Conservation (phyloP, 2,888 invertebrate species). For the Hydrotaea cyrtoneurina region DNA sequence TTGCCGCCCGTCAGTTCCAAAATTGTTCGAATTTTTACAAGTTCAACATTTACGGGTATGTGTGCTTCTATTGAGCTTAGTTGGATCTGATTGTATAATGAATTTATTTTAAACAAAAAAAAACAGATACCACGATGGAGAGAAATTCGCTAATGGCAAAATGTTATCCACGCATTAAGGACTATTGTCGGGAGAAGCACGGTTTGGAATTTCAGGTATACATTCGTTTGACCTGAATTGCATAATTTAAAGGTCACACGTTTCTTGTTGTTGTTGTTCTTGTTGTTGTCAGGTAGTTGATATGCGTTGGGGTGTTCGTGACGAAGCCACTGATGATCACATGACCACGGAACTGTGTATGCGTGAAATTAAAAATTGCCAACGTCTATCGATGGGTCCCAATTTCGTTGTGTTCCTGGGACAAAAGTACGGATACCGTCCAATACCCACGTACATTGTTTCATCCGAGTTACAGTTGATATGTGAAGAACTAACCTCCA, state of each 20-base stretch:
- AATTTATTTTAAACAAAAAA: background rate
- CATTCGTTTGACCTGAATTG: slow-evolving; percentile 4
- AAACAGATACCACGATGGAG: slow-evolving; percentile 96
- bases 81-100: slow-evolving; percentile 36
- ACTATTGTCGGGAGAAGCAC: slow-evolving; percentile 97
- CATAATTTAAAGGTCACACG: slow-evolving; percentile 1
- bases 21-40: slow-evolving; percentile 98
- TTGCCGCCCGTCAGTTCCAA: slow-evolving; percentile 98
- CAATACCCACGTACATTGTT: slow-evolving; percentile 96
- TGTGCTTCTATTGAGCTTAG: slow-evolving; percentile 46
- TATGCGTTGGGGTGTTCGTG: slow-evolving; percentile 99
- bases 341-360: slow-evolving; percentile 99
- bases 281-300: slow-evolving; percentile 90
- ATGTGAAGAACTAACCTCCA: slow-evolving; percentile 90
- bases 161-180: slow-evolving; percentile 97
- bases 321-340: slow-evolving; percentile 99
- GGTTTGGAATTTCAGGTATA: slow-evolving; percentile 98
- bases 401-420: slow-evolving; percentile 99
- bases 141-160: slow-evolving; percentile 98
- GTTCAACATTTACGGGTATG: slow-evolving; percentile 98
- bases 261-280: background rate
- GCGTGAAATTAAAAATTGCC: slow-evolving; percentile 98
- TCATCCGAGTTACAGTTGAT: slow-evolving; percentile 94
- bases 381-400: slow-evolving; percentile 97
- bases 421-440: slow-evolving; percentile 98